Evolutionary conservation across 2,888 invertebrate genomes (phyloP), one percentile per base, ranked within the genome.

Genomic region (Plagiodera versicolora): DNA sequence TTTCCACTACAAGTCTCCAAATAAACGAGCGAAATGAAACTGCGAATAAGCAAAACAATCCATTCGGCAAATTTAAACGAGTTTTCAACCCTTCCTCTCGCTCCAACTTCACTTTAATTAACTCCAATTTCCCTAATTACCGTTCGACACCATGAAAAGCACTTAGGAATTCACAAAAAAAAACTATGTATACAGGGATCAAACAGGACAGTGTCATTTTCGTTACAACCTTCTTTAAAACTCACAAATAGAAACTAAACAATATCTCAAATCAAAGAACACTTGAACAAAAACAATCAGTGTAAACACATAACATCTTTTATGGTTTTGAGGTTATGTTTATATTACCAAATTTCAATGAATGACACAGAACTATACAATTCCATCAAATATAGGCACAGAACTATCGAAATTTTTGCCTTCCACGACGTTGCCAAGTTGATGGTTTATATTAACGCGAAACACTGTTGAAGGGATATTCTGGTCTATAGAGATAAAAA

Each of bases 61-160:
- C 57, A 39, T 32, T 53, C 61, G 45, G 39, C 57, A 57, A 61
- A 61, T 61, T 53, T 55, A 60, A 55, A 54, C 49, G 56, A 52
- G 52, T 47, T 49, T 53, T 48, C 47, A 50, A 57, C 54, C 61
- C 57, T 53, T 58, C 53, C 49, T 54, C 54, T 49, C 53, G 49
- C 54, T 44, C 48, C 54, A 35, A 48, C 58, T 54, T 54, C 54
- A 54, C 59, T 55, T 64, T 64, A 58, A 64, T 60, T 62, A 60
- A 64, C 58, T 64, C 45, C 58, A 30, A 54, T 56, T 58, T 60
- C 57, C 63, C 52, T 64, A 64, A 64, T 64, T 60, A 54, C 54
- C 54, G 59, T 49, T 54, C 54, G 45, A 28, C 49, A 48, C 49
- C 50, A 19, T 46, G 47, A 46, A 45, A 47, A 30, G 54, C 54